Conservation (phyloP, 2,797 vertebrate species). For the Gouania willdenowi region DNA sequence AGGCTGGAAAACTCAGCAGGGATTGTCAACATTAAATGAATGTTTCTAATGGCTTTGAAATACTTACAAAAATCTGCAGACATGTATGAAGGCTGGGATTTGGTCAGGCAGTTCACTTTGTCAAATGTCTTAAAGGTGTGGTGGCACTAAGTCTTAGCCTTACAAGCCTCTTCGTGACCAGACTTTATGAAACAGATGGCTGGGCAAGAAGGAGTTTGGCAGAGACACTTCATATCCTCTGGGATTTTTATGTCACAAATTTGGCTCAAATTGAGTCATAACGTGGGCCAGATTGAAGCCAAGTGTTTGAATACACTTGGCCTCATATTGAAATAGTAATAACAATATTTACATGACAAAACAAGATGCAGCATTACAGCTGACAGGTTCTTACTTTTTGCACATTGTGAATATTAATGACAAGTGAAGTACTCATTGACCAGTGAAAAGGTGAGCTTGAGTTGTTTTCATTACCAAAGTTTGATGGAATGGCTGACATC, state of each 20-base stretch:
- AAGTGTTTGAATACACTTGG: constrained; percentile 43
- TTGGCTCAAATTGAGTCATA: constrained; percentile 33
- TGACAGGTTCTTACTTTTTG: neutral
- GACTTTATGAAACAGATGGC: constrained; percentile 64
- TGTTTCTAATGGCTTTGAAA: constrained; percentile 15
- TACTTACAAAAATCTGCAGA: constrained; percentile 12
- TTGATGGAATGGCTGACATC: too few species aligned
- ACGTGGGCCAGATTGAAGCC: constrained; percentile 38
- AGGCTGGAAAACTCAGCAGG: constrained; percentile 4
- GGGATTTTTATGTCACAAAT: constrained; percentile 51
- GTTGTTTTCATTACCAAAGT: too few species aligned
- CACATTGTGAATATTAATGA: constrained; percentile 28
- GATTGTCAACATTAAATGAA: constrained; percentile 14
- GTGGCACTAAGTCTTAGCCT: constrained; percentile 38
- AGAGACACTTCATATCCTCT: constrained; percentile 46
- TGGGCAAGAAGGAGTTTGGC: constrained; percentile 47
- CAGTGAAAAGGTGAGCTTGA: too few species aligned
- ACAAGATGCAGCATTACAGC: constrained; percentile 11
- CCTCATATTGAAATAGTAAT: constrained; percentile 24
- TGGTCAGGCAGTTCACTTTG: constrained; percentile 6
- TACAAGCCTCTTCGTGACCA: constrained; percentile 40
- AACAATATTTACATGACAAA: constrained; percentile 45
- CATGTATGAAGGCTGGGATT: constrained; percentile 22
- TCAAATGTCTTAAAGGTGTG: constrained; percentile 44
- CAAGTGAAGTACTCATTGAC: too few species aligned